Percentiles rank a stretch among this genome's conserved stretches.
These are phyloP conservation scores for Serilophus lunatus DNA, from an alignment of 2,113 vertebrate genomes.

Conservation along the genomic window DNA sequence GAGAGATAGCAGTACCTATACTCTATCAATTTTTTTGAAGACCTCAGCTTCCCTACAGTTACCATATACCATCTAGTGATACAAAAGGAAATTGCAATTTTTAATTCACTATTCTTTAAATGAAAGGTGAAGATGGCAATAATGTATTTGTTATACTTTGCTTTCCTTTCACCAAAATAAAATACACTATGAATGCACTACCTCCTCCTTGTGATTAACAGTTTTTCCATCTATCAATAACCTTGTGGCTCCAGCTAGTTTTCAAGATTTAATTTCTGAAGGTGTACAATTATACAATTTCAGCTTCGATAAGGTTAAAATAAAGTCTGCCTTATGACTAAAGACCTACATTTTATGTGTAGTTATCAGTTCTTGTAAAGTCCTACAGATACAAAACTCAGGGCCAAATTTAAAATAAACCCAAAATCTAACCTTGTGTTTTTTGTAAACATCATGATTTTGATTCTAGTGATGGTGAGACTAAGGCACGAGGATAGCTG, in stretches of 20 bases:
- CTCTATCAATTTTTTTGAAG: neutral
- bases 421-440: neutral
- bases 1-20: neutral
- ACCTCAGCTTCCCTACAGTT: neutral
- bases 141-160: neutral
- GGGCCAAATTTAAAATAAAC: neutral
- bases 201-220: neutral
- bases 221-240: neutral
- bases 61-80: conserved; percentile 48
- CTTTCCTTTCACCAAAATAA: neutral
- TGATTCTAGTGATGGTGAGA: neutral
- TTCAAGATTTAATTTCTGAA: neutral
- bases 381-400: neutral
- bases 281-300: neutral
- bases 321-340: neutral
- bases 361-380: neutral
- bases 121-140: neutral
- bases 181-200: neutral
- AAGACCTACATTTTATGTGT: neutral
- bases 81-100: conserved; percentile 37
- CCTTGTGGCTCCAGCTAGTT: neutral
- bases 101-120: neutral
- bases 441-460: neutral
- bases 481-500: neutral
- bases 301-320: neutral